These are phyloP conservation scores for Channa argus DNA, from an alignment of 2,113 vertebrate genomes.

Conservation along the genomic window DNA sequence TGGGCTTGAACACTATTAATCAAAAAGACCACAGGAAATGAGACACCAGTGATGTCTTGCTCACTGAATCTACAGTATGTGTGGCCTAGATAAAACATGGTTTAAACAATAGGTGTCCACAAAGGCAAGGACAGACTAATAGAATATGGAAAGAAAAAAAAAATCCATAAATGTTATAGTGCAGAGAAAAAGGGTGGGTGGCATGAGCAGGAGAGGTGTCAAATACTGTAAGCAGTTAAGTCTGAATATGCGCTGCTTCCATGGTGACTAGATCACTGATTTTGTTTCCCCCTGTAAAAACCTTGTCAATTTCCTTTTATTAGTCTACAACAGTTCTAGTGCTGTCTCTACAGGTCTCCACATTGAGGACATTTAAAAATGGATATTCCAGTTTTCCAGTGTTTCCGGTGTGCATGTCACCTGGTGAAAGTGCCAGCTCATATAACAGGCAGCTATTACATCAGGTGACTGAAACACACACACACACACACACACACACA, in stretches of 20 bases:
- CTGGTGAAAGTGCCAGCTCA: slow-evolving; percentile 2
- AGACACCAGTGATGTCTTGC: slow-evolving; percentile 37
- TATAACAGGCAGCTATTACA: slow-evolving; percentile 14
- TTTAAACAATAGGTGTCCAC: slow-evolving; percentile 16
- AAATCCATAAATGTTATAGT: neutral
- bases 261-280: slow-evolving; percentile 53
- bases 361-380: neutral
- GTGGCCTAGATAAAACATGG: slow-evolving; percentile 51
- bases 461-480: slow-evolving; percentile 17
- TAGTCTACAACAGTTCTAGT: too few relatives aligned
- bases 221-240: slow-evolving; percentile 42
- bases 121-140: neutral
- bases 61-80: slow-evolving; percentile 15
- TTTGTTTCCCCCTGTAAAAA: neutral
- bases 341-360: neutral
- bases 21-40: slow-evolving; percentile 39
- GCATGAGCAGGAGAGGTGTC: slow-evolving; percentile 32
- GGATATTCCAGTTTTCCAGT: too few relatives aligned
- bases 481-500: too few relatives aligned
- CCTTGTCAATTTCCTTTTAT: too few relatives aligned
- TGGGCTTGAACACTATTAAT: slow-evolving; percentile 8
- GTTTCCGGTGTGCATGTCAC: slow-evolving; percentile 1
- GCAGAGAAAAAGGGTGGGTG: slow-evolving; percentile 23
- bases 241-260: slow-evolving; percentile 42
- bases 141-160: neutral